A percentile compares a stretch with the other conserved stretches of the same genome.
These are phyloP conservation scores for Henricia sp. DNA, from an alignment of 53 echinoderm and acorn worm species.

Conservation along the genomic window DNA sequence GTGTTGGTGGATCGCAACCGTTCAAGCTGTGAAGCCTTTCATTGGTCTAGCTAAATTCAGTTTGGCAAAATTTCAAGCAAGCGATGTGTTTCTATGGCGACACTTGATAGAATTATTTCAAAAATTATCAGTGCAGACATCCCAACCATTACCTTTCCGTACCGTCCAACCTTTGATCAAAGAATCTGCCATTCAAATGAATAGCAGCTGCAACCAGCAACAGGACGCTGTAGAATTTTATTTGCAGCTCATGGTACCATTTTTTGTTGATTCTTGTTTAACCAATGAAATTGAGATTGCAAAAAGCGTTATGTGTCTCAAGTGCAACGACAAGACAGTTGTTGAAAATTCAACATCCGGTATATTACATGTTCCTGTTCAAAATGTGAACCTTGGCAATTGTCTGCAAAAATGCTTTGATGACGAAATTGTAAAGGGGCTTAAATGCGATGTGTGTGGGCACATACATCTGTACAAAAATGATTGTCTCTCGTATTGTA, in stretches of 20 bases:
- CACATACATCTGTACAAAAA: background rate
- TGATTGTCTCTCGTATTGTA: background rate
- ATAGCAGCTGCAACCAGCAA: conserved; percentile 2
- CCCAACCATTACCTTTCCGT: background rate
- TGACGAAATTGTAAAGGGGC: background rate
- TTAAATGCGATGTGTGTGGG: background rate
- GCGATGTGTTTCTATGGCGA: conserved; percentile 6
- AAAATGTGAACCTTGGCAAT: background rate
- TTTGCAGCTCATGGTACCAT: background rate
- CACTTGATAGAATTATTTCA: background rate
- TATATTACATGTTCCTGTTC: conserved; percentile 1
- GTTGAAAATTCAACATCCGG: conserved; percentile 2
- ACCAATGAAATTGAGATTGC: background rate
- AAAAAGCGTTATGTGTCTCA: background rate
- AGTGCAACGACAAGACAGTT: background rate
- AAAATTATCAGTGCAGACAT: background rate
- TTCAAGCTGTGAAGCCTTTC: conserved; percentile 16
- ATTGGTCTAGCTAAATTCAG: background rate
- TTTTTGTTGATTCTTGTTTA: background rate
- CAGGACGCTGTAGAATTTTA: conserved; percentile 28
- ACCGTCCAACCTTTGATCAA: background rate
- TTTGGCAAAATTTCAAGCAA: conserved; percentile 7
- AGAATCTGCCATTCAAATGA: background rate
- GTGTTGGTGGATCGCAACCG: conserved; percentile 29
- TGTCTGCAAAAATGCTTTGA: conserved; percentile 4